These are phyloP conservation scores for Gasteruption jaculator DNA, from an alignment of 2,888 invertebrate species.

Conservation along the genomic window DNA sequence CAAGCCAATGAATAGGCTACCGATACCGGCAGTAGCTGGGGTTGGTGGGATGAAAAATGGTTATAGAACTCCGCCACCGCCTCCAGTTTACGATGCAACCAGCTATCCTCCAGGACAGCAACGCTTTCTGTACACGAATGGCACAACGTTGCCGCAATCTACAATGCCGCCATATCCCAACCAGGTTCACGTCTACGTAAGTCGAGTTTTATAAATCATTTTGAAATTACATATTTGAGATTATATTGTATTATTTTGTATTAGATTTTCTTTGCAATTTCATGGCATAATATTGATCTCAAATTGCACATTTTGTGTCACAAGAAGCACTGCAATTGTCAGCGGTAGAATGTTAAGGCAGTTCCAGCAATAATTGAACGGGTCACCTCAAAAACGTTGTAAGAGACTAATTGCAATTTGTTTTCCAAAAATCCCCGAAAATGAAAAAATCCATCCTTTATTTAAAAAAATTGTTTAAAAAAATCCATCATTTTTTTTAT, in stretches of 20 bases:
- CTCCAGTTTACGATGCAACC: constrained; percentile 60
- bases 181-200: constrained; percentile 63
- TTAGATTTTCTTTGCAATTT: not conserved
- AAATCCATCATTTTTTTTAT: too few species aligned
- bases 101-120: constrained; percentile 58
- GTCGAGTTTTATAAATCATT: constrained; percentile 40
- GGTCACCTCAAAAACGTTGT: too few species aligned
- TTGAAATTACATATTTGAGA: not conserved
- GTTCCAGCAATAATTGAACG: too few species aligned
- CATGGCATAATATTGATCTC: too few species aligned
- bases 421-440: too few species aligned
- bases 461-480: too few species aligned
- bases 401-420: too few species aligned
- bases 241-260: not conserved
- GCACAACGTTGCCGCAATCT: constrained; percentile 59
- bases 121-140: constrained; percentile 62
- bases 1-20: constrained; percentile 71
- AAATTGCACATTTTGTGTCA: too few species aligned
- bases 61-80: constrained; percentile 61
- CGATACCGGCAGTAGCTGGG: constrained; percentile 54
- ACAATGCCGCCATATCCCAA: constrained; percentile 59
- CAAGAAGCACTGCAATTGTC: too few species aligned
- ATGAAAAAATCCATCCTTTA: too few species aligned
- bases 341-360: too few species aligned
- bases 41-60: constrained; percentile 62